Percentiles rank a stretch among this genome's conserved stretches.
Conservation (phyloP, 2,888 invertebrate genomes). For the Hyppa rectilinea region DNA sequence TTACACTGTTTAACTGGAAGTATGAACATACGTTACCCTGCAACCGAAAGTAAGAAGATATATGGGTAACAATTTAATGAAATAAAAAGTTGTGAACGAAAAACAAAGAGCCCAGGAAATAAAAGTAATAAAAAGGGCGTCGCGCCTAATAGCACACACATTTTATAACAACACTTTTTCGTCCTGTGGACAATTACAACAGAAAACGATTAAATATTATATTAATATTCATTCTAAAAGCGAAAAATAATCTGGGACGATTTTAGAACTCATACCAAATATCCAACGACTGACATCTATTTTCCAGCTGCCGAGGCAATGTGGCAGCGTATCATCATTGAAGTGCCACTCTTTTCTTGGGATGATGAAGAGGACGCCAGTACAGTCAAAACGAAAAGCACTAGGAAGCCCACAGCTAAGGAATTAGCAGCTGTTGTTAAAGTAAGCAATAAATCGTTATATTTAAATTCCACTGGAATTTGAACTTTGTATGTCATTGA, state of each 20-base stretch:
- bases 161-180: no score
- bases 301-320: constrained; percentile 70
- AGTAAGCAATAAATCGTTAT: constrained; percentile 60
- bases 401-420: constrained; percentile 79
- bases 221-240: no score
- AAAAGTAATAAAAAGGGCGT: no score
- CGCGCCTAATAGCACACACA: no score
- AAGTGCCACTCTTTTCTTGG: constrained; percentile 81
- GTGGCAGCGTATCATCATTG: constrained; percentile 75
- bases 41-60: constrained; percentile 31
- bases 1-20: constrained; percentile 82
- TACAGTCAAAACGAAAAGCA: constrained; percentile 78
- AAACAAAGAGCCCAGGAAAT: no score
- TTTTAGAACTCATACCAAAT: no score
- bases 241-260: no score
- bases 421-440: constrained; percentile 71
- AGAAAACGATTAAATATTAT: no score
- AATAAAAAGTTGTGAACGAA: not conserved
- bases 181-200: no score
- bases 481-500: not conserved
- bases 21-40: constrained; percentile 70
- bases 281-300: no score
- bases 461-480: not conserved
- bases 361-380: constrained; percentile 84
- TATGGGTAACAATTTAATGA: not conserved